Conservation (phyloP, 2,888 invertebrate species). For the Desoria tigrina region DNA sequence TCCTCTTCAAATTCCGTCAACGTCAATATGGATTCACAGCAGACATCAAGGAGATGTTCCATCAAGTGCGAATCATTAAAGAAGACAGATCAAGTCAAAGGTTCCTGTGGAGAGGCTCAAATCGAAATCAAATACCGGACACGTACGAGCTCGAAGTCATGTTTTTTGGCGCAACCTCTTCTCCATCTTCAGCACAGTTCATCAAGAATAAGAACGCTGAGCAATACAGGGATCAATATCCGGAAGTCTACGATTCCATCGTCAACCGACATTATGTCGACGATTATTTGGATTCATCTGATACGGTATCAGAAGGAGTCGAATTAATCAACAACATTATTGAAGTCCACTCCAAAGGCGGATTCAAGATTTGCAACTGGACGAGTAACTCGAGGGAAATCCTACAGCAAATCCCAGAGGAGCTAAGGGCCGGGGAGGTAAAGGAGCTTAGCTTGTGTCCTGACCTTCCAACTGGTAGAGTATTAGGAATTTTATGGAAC, state of each 20-base stretch:
- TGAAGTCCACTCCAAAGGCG: conserved; percentile 19
- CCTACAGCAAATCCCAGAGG: not conserved
- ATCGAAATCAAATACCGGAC: not conserved
- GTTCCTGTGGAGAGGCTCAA: conserved; percentile 15
- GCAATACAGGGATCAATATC: not conserved
- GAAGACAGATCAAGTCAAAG: conserved; percentile 14
- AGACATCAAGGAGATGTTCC: too few species aligned
- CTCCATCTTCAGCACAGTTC: conserved; percentile 3
- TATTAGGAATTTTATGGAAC: conserved; percentile 29
- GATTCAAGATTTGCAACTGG: conserved; percentile 27
- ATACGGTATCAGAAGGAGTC: conserved; percentile 17
- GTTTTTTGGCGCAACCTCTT: conserved; percentile 17
- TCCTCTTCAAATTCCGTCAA: conserved; percentile 26
- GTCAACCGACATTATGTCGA: conserved; percentile 1
- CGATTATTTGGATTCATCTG: conserved; percentile 13
- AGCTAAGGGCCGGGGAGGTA: too few species aligned
- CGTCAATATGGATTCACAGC: too few species aligned
- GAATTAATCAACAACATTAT: conserved; percentile 10
- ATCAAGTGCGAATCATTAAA: not conserved
- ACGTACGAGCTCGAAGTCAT: conserved; percentile 1
- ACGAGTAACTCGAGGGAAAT: not conserved
- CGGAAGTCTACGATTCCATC: not conserved
- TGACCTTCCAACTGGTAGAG: conserved; percentile 16
- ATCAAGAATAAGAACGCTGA: conserved; percentile 1
- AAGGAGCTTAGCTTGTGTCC: not conserved